phyloP scores from a whole-genome alignment of 1,140 invertebrate species.

The Brevipalpus yothersi region DNA sequence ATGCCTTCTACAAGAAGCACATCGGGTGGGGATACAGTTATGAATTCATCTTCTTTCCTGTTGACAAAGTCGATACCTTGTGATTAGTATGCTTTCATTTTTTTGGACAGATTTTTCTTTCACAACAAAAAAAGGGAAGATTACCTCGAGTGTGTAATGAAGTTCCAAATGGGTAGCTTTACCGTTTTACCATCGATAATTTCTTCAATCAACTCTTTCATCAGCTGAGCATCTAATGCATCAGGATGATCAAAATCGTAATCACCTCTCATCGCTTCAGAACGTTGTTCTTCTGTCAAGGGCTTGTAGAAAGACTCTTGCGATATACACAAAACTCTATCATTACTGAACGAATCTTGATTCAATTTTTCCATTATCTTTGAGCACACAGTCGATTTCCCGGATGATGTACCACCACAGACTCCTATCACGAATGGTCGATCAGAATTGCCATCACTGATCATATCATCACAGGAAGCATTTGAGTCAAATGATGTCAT shows the following conservation, averaged over 20 bases:
- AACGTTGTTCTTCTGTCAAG: constrained; percentile 48
- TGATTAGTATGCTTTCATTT: constrained; percentile 1
- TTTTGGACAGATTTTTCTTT: not conserved
- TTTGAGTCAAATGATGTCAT: too few relatives aligned
- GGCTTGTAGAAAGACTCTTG: constrained; percentile 88
- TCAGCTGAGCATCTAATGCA: constrained; percentile 63
- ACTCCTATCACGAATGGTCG: constrained; percentile 83
- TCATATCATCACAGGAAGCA: not conserved
- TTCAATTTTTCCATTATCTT: constrained; percentile 82
- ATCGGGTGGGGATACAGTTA: constrained; percentile 83
- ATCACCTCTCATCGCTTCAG: constrained; percentile 59
- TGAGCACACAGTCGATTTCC: constrained; percentile 32
- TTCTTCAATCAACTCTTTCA: constrained; percentile 46
- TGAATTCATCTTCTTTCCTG: constrained; percentile 36
- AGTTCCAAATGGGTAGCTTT: constrained; percentile 71
- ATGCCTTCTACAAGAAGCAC: constrained; percentile 96
- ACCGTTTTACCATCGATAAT: constrained; percentile 59
- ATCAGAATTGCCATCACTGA: not conserved
- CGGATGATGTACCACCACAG: constrained; percentile 87
- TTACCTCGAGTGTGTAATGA: constrained; percentile 55
- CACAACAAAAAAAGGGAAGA: constrained; percentile 12
- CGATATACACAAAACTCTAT: constrained; percentile 76
- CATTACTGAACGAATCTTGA: constrained; percentile 52
- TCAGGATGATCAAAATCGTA: constrained; percentile 97
- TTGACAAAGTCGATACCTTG: constrained; percentile 17